Evolutionary conservation across 2,888 invertebrate species (phyloP).

Genomic region (Leptopilina syphax): DNA sequence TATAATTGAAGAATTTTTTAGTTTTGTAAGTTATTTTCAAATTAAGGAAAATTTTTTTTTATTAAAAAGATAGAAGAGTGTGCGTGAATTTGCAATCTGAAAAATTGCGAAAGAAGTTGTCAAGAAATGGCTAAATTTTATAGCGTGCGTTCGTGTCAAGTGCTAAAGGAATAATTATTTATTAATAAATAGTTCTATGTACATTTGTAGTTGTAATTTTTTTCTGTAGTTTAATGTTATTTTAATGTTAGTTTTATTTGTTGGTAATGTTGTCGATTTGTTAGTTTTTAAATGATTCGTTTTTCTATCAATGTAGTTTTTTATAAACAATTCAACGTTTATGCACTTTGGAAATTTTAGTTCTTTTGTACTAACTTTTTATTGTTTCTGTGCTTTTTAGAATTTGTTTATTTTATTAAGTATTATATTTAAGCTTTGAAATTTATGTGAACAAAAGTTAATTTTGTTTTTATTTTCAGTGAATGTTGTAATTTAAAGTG

Average conservation of each 20-base stretch:
- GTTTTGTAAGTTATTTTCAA: background rate
- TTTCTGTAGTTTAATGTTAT: background rate
- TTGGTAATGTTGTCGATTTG: too few relatives aligned
- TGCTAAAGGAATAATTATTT: constrained; percentile 23
- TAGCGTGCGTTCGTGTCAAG: constrained; percentile 18
- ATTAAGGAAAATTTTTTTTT: background rate
- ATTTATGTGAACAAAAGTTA: background rate
- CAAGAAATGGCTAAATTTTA: background rate
- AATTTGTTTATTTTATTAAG: too few relatives aligned
- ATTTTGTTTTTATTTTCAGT: constrained; percentile 21
- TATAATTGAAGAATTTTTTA: background rate
- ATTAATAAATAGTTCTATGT: background rate
- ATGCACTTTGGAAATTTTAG: too few relatives aligned
- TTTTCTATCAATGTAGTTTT: background rate
- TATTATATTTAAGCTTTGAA: background rate
- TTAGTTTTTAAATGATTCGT: background rate
- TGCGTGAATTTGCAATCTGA: constrained; percentile 3
- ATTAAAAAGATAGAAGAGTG: background rate
- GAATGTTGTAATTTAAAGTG: constrained; percentile 23
- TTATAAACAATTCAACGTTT: background rate
- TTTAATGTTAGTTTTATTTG: background rate
- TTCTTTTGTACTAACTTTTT: too few relatives aligned
- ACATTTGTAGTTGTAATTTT: background rate
- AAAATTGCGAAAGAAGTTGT: constrained; percentile 29
- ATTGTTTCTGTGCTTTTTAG: too few relatives aligned